Conservation (phyloP, 2,888 invertebrate genomes). For the Xestia xanthographa region DNA sequence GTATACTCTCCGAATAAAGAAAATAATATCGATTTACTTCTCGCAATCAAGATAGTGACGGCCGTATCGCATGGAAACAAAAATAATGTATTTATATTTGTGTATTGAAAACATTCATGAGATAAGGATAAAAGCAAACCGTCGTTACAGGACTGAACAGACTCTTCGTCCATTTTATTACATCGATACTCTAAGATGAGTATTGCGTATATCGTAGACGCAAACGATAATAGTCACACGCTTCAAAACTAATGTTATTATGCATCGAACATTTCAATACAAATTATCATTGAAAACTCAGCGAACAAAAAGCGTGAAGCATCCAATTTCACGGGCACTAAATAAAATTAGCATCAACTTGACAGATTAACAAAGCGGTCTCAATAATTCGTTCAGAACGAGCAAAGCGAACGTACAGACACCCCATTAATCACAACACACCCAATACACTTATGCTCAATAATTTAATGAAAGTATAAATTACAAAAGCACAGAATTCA, state of each 20-base stretch:
- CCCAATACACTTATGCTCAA: slow-evolving; percentile 75
- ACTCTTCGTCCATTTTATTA: slow-evolving; percentile 80
- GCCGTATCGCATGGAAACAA: slow-evolving; percentile 16
- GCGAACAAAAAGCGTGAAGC: slow-evolving; percentile 78
- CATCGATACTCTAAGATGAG: slow-evolving; percentile 73
- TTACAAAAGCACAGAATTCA: slow-evolving; percentile 74
- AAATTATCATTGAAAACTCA: slow-evolving; percentile 77
- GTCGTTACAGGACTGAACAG: slow-evolving; percentile 80
- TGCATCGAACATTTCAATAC: slow-evolving; percentile 81
- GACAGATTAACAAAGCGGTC: slow-evolving; percentile 88
- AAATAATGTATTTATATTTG: slow-evolving; percentile 51
- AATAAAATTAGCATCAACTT: slow-evolving; percentile 88
- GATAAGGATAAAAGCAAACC: slow-evolving; percentile 87
- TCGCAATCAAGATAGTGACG: neutral
- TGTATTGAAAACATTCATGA: slow-evolving; percentile 51
- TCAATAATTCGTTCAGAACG: slow-evolving; percentile 87
- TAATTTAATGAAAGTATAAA: slow-evolving; percentile 82
- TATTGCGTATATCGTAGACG: slow-evolving; percentile 68
- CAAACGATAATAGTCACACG: slow-evolving; percentile 69
- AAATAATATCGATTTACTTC: neutral
- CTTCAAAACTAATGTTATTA: slow-evolving; percentile 73
- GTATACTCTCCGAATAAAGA: neutral
- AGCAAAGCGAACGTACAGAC: slow-evolving; percentile 78
- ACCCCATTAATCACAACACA: slow-evolving; percentile 81
- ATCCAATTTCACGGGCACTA: slow-evolving; percentile 89